Evolutionary conservation across 2,888 invertebrate genomes (phyloP), one percentile per base, ranked within the genome.

Genomic region (Dasysyrphus tricinctus): DNA sequence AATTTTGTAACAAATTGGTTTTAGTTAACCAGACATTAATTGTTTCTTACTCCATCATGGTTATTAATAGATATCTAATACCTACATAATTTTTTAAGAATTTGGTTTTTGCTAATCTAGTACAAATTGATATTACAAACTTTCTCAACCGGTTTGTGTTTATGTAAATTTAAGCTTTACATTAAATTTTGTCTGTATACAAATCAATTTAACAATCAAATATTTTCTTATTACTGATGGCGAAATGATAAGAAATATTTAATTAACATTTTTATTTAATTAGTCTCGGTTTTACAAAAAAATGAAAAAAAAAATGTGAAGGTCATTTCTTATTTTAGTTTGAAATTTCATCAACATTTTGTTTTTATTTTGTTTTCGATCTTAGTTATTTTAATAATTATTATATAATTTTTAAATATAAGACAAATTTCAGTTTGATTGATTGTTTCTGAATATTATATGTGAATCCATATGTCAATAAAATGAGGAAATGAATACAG

Each of bases 341-440:
- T 65, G 32, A 44, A 65, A 47, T 47, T 47, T 32, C 32, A 32
- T 65, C 14, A 65, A 65, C n/a, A 11, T 16, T 32, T 32, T 54
- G 5, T 32, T 42, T 39, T 19, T 34, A 19, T 9, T 57, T 57
- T 61, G 42, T 65, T 16, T 47, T 65, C n/a, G 42, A 63, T 63
- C 29, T n/a, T 29, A 44, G 29, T 14, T 29, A 32, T 65, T 65
- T 32, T 12, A 59, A 59, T 59, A 39, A 29, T 61, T 19, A 61
- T 42, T 47, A 32, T 65, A 44, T 32, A 47, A 47, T 65, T 65
- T 47, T 29, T 65, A 37, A 42, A 47, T 29, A 47, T 47, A 63
- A 63, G 63, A 47, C 63, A 65, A 65, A 65, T 65, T 47, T 44
- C 29, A 47, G 14, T 65, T 65, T 65, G 63, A 65, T 65, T 65